Base-by-base conservation (phyloP, 92 coral and sea anemone genomes). In the Pocillopora grandis region DNA sequence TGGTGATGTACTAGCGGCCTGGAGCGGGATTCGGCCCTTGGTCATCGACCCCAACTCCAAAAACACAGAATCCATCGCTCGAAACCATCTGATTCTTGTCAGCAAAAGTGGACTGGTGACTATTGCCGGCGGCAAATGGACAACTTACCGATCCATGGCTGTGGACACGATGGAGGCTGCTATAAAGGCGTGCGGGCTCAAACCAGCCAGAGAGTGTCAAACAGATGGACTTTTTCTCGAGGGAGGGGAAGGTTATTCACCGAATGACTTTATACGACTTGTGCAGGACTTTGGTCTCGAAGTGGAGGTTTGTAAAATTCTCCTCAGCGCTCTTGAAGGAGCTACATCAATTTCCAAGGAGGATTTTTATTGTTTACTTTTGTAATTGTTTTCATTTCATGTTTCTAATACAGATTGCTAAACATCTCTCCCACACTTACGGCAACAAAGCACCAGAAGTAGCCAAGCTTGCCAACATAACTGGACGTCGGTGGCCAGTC, bases 71-170 rank as follows among this genome's bases (percentile, higher is more conserved):
- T 90, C 98, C 21, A 86, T 96, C 66, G 98, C 99, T 42, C 98
- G 99, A 57, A 96, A 96, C 82, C 99, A 96, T 77, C 95, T 96
- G 87, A 94, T 96, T 76, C 92, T 90, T 10, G 90, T 96, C 76
- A 92, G 98, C 66, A 92, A 92, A 55, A 92, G 98, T 63, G 90
- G 94, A 83, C 79, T 96, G 80, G 99, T 96, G 20, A 96, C 99
- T 37, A 94, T 96, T 52, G 99, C 98, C 52, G 99, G 99, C 4
- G 99, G 99, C 12, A 96, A 96, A 75, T 96, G 99, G 99, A 96
- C 99, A 18, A 96, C 99, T 7, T 96, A 96, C 82, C 90, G 99
- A 62, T 92, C 99, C 20, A 96, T 96, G 99, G 92, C 99, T 8
- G 66, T 75, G 10, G 99, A 96, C 61, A 96, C 99, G 57, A 91